Evolutionary conservation across 23 tunicate species (phyloP).

Genomic region (Trididemnum miniatum): DNA sequence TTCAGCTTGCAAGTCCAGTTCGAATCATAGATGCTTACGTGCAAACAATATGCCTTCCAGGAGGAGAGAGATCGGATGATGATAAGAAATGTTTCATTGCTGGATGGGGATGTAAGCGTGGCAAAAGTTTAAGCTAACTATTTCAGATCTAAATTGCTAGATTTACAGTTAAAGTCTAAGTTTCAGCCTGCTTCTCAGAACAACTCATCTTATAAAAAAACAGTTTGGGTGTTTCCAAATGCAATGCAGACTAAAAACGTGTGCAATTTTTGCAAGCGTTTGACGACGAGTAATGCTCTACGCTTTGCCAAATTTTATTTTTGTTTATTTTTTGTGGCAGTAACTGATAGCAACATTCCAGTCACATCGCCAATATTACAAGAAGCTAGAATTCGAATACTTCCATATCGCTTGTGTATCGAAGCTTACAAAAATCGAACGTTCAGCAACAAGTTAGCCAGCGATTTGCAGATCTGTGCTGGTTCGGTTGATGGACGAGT

Average conservation of each 20-base stretch:
- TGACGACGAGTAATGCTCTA: no score
- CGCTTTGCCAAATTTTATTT: no score
- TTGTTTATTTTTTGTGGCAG: not conserved
- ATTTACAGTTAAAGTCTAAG: no score
- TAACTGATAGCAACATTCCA: not conserved
- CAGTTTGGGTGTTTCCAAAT: no score
- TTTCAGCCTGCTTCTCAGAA: no score
- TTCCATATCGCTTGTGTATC: slow-evolving; percentile 44
- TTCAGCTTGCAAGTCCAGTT: slow-evolving; percentile 14
- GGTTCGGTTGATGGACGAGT: slow-evolving; percentile 51
- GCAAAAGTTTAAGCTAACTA: no score
- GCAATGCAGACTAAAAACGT: no score
- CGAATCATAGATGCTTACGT: slow-evolving; percentile 3
- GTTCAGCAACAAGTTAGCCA: not conserved
- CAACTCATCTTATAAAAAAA: no score
- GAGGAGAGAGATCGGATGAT: slow-evolving; percentile 44
- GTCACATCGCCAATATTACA: slow-evolving; percentile 27
- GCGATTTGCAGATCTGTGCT: slow-evolving; percentile 27
- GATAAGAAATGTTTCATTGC: slow-evolving; percentile 52
- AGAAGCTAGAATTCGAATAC: slow-evolving; percentile 45
- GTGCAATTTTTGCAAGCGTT: no score
- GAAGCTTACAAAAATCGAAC: slow-evolving; percentile 17
- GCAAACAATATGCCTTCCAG: slow-evolving; percentile 37
- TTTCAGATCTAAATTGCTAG: no score
- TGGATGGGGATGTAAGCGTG: slow-evolving; percentile 88